Base-by-base conservation (phyloP, 92 coral and sea anemone genomes). In the Blastomussa wellsi region DNA sequence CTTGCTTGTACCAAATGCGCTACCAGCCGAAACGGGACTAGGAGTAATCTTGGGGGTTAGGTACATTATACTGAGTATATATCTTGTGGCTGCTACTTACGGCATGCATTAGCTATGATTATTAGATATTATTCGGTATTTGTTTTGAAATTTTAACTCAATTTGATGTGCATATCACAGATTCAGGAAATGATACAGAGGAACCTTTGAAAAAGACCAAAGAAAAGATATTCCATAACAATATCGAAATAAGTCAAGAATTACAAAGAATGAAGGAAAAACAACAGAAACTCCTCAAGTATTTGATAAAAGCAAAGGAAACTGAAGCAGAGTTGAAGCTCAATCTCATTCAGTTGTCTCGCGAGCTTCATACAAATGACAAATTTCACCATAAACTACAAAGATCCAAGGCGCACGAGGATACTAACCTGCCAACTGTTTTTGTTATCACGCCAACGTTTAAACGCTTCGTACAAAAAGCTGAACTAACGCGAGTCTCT, bases 381-480 rank as follows among this genome's bases (percentile, higher is more conserved):
- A 47, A 35, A 60, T 12, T 38, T 42, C 59, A n/a, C 29, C 9
- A 47, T 26, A 36, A n/a, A 51, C 41, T 59, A 35, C 65, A 59
- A 38, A 38, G 19, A 26, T 19, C 24, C 3, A 74, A 57, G 74
- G 57, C 44, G 26, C 51, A 15, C 14, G 70, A 71, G n/a, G 78
- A 71, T 20, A 26, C 37, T 35, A 47, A 31, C 20, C n/a, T 93
- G 24, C 98, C 97, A 13, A 90, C 90, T 33, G 80, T 95, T 3
- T 95, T 85, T 85, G 70, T 95, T 3, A 80, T 91, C 31, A 95
- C 98, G 2, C 98, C 98, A 0, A 95, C 98, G 19, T 94, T 74
- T 39, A 91, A 80, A 49, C 93, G 98, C 32, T 91, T 91, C 70
- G 92, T 95, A 14, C 98, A 95, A 67, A 95, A 91, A 77, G 97